Conservation (phyloP, 2,797 vertebrate species). For the Oreochromis mossambicus region DNA sequence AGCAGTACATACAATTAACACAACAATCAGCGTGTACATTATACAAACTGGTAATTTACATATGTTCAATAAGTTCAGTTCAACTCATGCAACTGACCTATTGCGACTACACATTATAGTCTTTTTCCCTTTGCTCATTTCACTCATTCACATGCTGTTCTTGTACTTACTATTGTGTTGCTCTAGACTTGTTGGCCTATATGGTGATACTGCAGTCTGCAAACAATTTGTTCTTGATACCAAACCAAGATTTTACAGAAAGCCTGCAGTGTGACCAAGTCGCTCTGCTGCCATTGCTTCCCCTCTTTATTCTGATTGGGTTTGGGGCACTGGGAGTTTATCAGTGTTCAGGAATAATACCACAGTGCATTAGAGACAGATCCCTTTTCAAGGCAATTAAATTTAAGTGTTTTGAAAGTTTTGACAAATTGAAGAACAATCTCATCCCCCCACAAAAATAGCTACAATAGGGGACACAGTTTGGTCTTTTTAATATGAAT, state of each 20-base stretch:
- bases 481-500: not conserved
- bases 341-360: conserved; percentile 17
- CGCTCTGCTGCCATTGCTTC: conserved; percentile 4
- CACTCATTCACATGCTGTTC: not conserved
- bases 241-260: not conserved
- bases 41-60: not conserved
- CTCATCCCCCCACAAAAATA: not conserved
- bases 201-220: not conserved
- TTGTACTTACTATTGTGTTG: not conserved
- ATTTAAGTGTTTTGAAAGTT: conserved; percentile 21
- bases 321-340: conserved; percentile 36
- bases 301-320: conserved; percentile 36
- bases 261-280: not conserved
- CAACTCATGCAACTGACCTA: not conserved
- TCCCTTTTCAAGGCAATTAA: conserved; percentile 28
- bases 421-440: conserved; percentile 20
- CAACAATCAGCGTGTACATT: not conserved
- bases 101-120: not conserved
- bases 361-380: conserved; percentile 8
- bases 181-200: not conserved
- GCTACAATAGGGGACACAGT: not conserved
- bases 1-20: not conserved
- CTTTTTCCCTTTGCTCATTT: not conserved
- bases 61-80: not conserved
- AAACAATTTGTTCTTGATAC: not conserved